Percentiles rank a stretch among this genome's conserved stretches.
Evolutionary conservation across 2,888 invertebrate genomes (phyloP).

Genomic region (Hofmannophila pseudospretella): DNA sequence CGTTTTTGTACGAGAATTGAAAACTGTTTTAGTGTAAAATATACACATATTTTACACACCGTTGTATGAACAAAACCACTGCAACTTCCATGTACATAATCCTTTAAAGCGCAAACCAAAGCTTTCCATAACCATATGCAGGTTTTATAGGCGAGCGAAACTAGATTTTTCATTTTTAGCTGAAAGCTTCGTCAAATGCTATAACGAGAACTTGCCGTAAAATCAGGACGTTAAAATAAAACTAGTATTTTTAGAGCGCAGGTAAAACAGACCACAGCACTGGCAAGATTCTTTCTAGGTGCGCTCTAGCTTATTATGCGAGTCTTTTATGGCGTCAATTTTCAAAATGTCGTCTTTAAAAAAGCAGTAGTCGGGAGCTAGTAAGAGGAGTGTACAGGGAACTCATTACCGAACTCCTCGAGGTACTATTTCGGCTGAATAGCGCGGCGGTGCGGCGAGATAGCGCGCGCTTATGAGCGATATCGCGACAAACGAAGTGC

Average conservation of each 20-base stretch:
- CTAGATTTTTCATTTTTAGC: not conserved
- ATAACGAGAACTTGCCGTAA: not conserved
- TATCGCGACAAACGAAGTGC: conserved; percentile 72
- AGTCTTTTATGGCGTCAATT: conserved; percentile 34
- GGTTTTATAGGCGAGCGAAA: not conserved
- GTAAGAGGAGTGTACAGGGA: conserved; percentile 58
- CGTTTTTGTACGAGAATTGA: too few species aligned
- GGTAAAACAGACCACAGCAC: not conserved
- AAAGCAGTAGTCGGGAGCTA: conserved; percentile 45
- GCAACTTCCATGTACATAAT: too few species aligned
- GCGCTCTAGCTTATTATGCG: conserved; percentile 7
- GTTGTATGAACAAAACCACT: too few species aligned
- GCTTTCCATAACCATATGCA: too few species aligned
- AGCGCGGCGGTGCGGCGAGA: conserved; percentile 53
- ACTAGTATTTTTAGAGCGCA: not conserved
- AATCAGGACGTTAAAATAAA: not conserved
- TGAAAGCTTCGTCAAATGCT: not conserved
- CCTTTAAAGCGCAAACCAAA: too few species aligned
- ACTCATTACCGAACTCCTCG: conserved; percentile 73
- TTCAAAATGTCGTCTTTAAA: conserved; percentile 58
- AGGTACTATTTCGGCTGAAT: conserved; percentile 74
- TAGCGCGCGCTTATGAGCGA: conserved; percentile 68
- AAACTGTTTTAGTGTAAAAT: too few species aligned
- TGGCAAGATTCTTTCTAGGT: not conserved
- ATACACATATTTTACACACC: too few species aligned